Evolutionary conservation across 2,888 invertebrate genomes (phyloP).

Genomic region (Oeneis ivallda): DNA sequence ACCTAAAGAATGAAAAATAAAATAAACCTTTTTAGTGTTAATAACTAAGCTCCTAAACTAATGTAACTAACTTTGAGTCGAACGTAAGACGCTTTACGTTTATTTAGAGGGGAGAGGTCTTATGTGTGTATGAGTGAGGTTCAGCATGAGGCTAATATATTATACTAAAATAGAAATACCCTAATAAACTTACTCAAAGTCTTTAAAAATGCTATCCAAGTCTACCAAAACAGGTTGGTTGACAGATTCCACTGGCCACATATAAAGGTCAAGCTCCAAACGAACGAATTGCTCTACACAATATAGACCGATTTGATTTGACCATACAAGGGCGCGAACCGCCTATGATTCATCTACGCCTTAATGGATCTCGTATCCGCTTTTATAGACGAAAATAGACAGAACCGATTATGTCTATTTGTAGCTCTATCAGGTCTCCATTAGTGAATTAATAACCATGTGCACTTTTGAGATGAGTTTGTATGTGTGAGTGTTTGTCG

Average conservation of each 20-base stretch:
- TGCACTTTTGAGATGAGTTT: background rate
- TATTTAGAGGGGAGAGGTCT: too few species aligned
- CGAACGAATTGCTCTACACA: constrained; percentile 36
- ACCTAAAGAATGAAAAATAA: too few species aligned
- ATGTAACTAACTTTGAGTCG: too few species aligned
- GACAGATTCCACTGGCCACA: constrained; percentile 17
- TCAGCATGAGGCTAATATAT: too few species aligned
- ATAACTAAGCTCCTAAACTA: too few species aligned
- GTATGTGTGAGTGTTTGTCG: background rate
- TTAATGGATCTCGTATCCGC: constrained; percentile 29
- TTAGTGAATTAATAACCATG: constrained; percentile 5
- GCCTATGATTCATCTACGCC: constrained; percentile 53
- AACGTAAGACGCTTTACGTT: too few species aligned
- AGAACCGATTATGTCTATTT: constrained; percentile 31
- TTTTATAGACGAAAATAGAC: constrained; percentile 39
- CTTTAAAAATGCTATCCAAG: background rate
- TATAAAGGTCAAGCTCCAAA: constrained; percentile 50
- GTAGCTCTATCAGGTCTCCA: background rate
- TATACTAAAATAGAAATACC: too few species aligned
- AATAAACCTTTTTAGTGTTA: too few species aligned
- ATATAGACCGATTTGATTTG: constrained; percentile 53
- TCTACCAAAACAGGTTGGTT: background rate
- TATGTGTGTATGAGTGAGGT: too few species aligned
- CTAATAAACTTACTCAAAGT: background rate
- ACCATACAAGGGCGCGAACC: constrained; percentile 56